Percentiles rank a stretch among this genome's conserved stretches.
Evolutionary conservation across 2,797 vertebrate genomes (phyloP).

Genomic region (Poecilia velifera): DNA sequence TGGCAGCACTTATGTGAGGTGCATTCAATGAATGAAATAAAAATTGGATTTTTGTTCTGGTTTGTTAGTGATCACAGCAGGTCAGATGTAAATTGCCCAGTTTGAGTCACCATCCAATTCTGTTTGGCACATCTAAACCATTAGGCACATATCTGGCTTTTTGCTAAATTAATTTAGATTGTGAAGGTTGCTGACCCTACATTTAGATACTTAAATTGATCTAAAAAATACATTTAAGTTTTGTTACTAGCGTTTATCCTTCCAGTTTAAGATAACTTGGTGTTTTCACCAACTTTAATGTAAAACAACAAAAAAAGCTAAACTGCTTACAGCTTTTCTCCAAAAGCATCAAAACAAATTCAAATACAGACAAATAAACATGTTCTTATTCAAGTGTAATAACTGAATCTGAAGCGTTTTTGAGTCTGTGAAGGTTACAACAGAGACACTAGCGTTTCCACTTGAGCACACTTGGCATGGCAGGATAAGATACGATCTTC

Average conservation of each 20-base stretch:
- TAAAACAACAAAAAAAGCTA: background rate
- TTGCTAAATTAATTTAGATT: background rate
- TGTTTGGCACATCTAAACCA: background rate
- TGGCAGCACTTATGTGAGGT: background rate
- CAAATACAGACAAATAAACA: background rate
- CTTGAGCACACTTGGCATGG: constrained; percentile 29
- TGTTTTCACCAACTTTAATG: background rate
- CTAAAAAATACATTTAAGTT: background rate
- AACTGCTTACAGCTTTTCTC: background rate
- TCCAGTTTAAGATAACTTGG: background rate
- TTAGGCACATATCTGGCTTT: background rate
- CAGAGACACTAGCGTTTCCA: constrained; percentile 8
- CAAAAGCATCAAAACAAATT: background rate
- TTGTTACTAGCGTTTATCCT: background rate
- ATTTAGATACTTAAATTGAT: background rate
- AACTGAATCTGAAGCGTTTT: constrained; percentile 6
- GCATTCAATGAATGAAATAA: background rate
- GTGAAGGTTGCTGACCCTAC: background rate
- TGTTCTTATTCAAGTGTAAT: background rate
- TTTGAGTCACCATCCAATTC: background rate
- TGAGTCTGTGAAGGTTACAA: constrained; percentile 12
- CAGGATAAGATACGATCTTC: constrained; percentile 58
- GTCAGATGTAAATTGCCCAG: background rate
- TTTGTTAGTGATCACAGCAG: background rate
- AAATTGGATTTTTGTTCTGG: background rate